phyloP scores from a whole-genome alignment of 2,797 vertebrate species.

The Lates japonicus region DNA sequence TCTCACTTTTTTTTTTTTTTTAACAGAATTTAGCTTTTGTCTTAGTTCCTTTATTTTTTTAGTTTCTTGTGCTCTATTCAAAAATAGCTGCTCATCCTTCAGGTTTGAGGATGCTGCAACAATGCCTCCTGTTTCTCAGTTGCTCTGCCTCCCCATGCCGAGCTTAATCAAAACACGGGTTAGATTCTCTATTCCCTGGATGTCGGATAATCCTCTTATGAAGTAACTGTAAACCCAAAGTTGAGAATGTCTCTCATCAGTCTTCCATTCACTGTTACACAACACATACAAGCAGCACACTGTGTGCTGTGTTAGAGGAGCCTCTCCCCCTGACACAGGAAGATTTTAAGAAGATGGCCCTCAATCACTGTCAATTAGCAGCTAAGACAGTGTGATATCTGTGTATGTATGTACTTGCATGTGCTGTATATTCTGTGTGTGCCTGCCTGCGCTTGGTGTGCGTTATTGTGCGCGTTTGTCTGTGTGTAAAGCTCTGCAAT shows the following conservation, averaged over 20 bases:
- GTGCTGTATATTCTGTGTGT: constrained; percentile 21
- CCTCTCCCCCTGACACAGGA: constrained; percentile 10
- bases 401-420: constrained; percentile 13
- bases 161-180: constrained; percentile 64
- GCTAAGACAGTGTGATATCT: constrained; percentile 39
- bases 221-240: constrained; percentile 69
- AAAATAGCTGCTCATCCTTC: constrained; percentile 44
- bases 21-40: neutral
- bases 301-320: constrained; percentile 3
- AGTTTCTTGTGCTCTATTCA: constrained; percentile 14
- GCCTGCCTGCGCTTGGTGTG: constrained; percentile 13
- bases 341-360: constrained; percentile 35
- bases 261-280: constrained; percentile 42
- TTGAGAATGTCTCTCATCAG: constrained; percentile 64
- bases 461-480: constrained; percentile 10
- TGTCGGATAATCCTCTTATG: constrained; percentile 72
- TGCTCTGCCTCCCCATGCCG: constrained; percentile 30
- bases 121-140: constrained; percentile 33
- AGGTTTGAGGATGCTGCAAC: constrained; percentile 41
- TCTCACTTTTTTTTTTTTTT: neutral
- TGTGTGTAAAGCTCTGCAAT: constrained; percentile 21
- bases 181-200: constrained; percentile 59
- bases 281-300: constrained; percentile 24
- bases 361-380: constrained; percentile 76
- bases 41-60: neutral